phyloP scores from a whole-genome alignment of 2,113 vertebrate species.

The Zapornia atra region DNA sequence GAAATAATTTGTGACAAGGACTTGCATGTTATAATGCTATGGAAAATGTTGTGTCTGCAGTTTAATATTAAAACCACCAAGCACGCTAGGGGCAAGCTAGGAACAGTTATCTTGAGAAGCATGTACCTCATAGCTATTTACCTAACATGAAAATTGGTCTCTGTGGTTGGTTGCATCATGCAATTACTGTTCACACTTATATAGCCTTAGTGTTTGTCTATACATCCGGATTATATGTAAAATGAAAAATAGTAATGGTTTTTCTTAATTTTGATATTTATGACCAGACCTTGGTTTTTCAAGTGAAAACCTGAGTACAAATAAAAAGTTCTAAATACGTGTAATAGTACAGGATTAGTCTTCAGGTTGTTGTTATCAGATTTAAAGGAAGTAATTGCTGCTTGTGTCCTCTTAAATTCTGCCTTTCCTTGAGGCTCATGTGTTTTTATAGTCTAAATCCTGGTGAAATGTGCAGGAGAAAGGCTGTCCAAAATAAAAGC shows the following conservation, averaged over 20 bases:
- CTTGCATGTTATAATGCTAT: neutral
- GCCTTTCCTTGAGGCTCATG: neutral
- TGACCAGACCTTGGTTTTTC: neutral
- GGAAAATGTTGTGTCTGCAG: neutral
- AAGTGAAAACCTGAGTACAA: neutral
- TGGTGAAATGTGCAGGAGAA: neutral
- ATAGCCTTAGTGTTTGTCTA: neutral
- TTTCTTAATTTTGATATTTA: neutral
- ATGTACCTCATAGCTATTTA: neutral
- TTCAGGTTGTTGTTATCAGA: neutral
- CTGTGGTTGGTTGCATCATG: neutral
- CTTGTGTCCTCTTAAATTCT: neutral
- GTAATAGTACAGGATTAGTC: neutral
- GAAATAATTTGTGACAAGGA: neutral
- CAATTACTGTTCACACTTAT: neutral
- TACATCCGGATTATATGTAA: neutral
- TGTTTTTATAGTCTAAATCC: neutral
- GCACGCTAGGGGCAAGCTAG: neutral
- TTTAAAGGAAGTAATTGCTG: neutral
- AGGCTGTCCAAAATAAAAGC: neutral
- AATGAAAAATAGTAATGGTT: neutral
- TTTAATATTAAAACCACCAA: neutral
- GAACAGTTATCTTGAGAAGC: neutral
- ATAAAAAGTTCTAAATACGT: neutral
- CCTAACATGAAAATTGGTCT: neutral